A percentile compares a stretch with the other conserved stretches of the same genome.
Conservation (phyloP, 2,797 vertebrate species). For the Sitta carolinensis region DNA sequence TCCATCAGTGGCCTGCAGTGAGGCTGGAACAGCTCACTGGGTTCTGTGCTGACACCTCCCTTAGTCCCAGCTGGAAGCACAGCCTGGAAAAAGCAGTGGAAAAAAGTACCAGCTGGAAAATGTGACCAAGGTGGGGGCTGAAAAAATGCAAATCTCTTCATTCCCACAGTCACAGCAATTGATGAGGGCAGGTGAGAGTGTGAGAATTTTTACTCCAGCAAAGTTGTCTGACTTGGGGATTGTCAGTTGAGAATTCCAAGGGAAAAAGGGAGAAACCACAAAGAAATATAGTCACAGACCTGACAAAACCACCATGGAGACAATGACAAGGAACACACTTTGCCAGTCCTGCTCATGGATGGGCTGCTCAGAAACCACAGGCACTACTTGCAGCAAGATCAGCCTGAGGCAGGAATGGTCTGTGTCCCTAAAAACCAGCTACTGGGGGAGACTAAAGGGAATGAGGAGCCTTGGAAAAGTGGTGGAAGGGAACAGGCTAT, state of each 20-base stretch:
- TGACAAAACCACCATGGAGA: not conserved
- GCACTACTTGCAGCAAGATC: not conserved
- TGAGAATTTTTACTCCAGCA: not conserved
- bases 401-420: not conserved
- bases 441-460: not conserved
- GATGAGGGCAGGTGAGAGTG: not conserved
- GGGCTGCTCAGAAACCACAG: not conserved
- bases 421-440: not conserved
- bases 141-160: not conserved
- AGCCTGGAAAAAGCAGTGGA: not conserved
- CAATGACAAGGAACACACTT: not conserved
- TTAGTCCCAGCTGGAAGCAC: not conserved
- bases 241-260: not conserved
- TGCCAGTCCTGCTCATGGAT: no score
- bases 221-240: not conserved
- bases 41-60: not conserved
- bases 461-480: not conserved
- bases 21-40: not conserved
- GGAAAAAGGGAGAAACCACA: not conserved
- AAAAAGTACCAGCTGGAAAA: not conserved
- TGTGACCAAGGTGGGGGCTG: not conserved
- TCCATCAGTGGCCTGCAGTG: not conserved
- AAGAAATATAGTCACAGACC: not conserved
- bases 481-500: not conserved
- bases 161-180: not conserved